phyloP scores from a whole-genome alignment of 2,797 vertebrate species.

The Semotilus atromaculatus region DNA sequence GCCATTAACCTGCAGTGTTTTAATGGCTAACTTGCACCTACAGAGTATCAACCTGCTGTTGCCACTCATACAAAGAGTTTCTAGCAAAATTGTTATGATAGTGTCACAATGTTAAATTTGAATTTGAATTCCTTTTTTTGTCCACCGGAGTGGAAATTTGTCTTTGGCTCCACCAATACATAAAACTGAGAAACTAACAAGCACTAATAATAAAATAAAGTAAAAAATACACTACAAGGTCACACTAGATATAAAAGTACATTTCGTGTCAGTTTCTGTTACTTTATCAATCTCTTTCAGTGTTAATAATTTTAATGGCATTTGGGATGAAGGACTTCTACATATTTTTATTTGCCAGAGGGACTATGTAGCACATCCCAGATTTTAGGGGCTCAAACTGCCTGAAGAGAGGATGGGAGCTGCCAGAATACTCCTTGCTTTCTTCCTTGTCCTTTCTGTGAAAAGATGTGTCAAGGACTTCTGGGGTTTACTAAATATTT shows the following conservation, averaged over 20 bases:
- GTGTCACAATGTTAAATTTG: background rate
- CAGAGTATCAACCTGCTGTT: background rate
- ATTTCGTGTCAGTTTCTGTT: background rate
- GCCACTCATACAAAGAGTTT: background rate
- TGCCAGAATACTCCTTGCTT: background rate
- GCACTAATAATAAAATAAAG: background rate
- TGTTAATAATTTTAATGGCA: background rate
- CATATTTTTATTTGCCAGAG: background rate
- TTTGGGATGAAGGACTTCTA: background rate
- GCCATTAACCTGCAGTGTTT: constrained; percentile 15
- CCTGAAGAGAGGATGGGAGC: background rate
- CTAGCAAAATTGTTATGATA: background rate
- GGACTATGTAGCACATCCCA: too few relatives aligned
- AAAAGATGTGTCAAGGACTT: too few relatives aligned
- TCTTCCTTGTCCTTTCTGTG: too few relatives aligned
- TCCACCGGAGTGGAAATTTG: background rate
- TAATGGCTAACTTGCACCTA: constrained; percentile 11
- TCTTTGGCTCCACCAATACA: background rate
- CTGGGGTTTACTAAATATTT: background rate
- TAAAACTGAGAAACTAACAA: background rate
- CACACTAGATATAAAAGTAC: background rate
- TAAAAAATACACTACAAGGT: background rate
- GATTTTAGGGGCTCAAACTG: background rate
- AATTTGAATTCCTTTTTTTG: background rate
- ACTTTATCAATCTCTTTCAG: background rate